Evolutionary conservation across 2,888 invertebrate genomes (phyloP), one percentile per base, ranked within the genome.

Genomic region (Platerodrilus igneus): DNA sequence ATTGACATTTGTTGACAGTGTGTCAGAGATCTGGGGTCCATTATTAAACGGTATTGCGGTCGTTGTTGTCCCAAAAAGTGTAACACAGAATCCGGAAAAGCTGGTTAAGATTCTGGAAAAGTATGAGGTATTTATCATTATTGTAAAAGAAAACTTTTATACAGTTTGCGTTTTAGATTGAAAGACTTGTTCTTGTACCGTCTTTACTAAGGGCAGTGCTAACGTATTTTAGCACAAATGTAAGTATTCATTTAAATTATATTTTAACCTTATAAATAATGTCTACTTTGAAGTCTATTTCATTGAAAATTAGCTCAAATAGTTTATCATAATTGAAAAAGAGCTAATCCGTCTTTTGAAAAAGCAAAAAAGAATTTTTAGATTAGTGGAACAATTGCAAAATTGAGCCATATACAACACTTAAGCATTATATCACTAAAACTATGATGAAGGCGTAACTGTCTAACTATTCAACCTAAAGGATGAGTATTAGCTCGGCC

Each of bases 1-100:
- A 0, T 68, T 92, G 10, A 92, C 91, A 0, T 93, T 93, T 61
- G 91, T 92, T 2, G 92, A 93, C 63, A 86, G 91, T 0, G 81
- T 90, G 4, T 78, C 83, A 2, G 92, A 93, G 71, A 80, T 92
- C 37, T 91, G 91, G 84, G 86, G 86, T 0, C 86, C 91, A 0
- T 62, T 93, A 23, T 70, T 92, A n/a, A 81, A 81, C 45, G 85
- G 82, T 0, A 66, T 77, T 41, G 75, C 84, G 0, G 62, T 92
- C 34, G 62, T 92, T 10, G 78, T 92, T 3, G 75, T 92, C 5
- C 77, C 87, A 0, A 82, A 81, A 56, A 74, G 75, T 8, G 70
- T 80, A 0, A 89, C 86, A 0, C 80, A 81, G 57, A 83, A 91
- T 64, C 87, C 90, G 0, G 83, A 88, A 57, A 77, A 76, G 47